These are phyloP conservation scores for Harpegnathos saltator DNA, from an alignment of 1,140 invertebrate genomes.

Conservation along the genomic window DNA sequence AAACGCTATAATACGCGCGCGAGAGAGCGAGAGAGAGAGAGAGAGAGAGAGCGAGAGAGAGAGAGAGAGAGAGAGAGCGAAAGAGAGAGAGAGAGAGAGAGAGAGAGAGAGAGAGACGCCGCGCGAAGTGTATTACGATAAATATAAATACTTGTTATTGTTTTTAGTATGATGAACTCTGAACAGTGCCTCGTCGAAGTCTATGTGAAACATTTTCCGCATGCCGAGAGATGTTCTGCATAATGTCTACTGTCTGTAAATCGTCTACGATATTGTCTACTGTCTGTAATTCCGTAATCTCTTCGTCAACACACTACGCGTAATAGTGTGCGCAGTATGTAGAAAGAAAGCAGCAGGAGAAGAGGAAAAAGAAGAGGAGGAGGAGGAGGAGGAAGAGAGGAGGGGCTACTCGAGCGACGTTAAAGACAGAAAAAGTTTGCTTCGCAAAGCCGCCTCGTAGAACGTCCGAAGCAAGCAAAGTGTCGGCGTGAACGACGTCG, in stretches of 20 bases:
- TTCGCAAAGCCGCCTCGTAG: too few relatives aligned
- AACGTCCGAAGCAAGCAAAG: too few relatives aligned
- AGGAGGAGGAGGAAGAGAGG: not conserved
- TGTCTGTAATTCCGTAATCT: constrained; percentile 77
- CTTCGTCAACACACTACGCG: constrained; percentile 75
- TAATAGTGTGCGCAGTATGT: not conserved
- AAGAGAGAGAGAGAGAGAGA: not conserved
- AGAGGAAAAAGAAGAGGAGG: too few relatives aligned
- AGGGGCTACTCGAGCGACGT: not conserved
- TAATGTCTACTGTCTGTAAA: constrained; percentile 55
- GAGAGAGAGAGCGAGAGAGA: too few relatives aligned
- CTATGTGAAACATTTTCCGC: constrained; percentile 81
- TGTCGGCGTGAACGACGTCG: too few relatives aligned
- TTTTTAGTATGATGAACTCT: constrained; percentile 85
- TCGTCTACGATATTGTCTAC: constrained; percentile 77
- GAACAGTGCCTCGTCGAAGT: constrained; percentile 85
- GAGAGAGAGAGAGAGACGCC: constrained; percentile 18
- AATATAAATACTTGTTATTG: constrained; percentile 80
- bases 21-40: too few relatives aligned
- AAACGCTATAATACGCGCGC: constrained; percentile 34
- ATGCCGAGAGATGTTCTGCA: constrained; percentile 80
- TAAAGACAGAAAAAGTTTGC: too few relatives aligned
- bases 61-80: too few relatives aligned
- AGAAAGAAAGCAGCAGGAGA: not conserved
- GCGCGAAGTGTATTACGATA: constrained; percentile 72